phyloP scores from a whole-genome alignment of 1,140 invertebrate species.

The Zaprionus lachaisei region DNA sequence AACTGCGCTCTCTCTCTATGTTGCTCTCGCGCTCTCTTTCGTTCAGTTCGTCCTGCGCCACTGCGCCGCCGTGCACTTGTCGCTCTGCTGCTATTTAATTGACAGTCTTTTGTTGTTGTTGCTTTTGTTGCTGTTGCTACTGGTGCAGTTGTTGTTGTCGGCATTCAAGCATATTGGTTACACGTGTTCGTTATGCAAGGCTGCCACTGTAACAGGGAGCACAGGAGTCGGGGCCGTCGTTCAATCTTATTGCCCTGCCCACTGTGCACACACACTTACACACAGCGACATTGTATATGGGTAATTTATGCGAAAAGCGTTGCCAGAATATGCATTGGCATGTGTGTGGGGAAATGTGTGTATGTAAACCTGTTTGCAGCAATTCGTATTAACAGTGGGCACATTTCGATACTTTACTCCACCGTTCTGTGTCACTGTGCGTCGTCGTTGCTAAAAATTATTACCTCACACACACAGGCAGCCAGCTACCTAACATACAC shows the following conservation, averaged over 20 bases:
- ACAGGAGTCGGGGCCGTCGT: slow-evolving; percentile 29
- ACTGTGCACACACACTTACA: slow-evolving; percentile 32
- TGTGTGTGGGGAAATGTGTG: slow-evolving; percentile 17
- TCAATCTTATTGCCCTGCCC: slow-evolving; percentile 71
- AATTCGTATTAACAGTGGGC: slow-evolving; percentile 65
- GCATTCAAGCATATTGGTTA: slow-evolving; percentile 63
- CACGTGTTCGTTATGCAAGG: slow-evolving; percentile 81
- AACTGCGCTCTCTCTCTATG: slow-evolving; percentile 6
- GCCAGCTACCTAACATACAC: slow-evolving; percentile 51
- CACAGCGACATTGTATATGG: slow-evolving; percentile 28
- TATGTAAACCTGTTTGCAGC: slow-evolving; percentile 72
- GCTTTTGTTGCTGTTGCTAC: slow-evolving; percentile 21
- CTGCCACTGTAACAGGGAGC: slow-evolving; percentile 45
- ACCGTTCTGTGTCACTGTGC: slow-evolving; percentile 54
- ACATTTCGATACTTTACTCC: slow-evolving; percentile 25
- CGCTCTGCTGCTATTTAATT: slow-evolving; percentile 53
- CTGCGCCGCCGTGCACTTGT: slow-evolving; percentile 58
- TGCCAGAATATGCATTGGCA: slow-evolving; percentile 71
- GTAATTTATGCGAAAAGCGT: slow-evolving; percentile 80
- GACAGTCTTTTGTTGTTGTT: slow-evolving; percentile 58
- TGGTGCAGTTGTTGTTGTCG: slow-evolving; percentile 11
- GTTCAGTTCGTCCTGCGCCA: slow-evolving; percentile 38
- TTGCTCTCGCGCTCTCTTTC: slow-evolving; percentile 20
- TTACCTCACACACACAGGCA: slow-evolving; percentile 59
- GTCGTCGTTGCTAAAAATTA: slow-evolving; percentile 70